phyloP scores from a whole-genome alignment of 2,888 invertebrate species.

The Drosophila nr. perissopoda region DNA sequence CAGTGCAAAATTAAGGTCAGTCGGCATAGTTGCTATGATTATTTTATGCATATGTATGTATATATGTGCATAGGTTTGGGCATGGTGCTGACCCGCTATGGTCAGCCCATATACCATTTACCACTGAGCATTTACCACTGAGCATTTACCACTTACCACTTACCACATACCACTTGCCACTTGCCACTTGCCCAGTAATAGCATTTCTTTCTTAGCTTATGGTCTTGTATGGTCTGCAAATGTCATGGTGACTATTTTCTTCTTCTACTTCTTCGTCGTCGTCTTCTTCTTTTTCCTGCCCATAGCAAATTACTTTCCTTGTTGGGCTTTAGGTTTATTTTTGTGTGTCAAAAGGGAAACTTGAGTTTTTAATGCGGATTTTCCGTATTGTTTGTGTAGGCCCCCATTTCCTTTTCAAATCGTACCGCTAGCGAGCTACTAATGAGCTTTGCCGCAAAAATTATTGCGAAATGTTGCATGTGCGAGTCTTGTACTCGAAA shows the following conservation, averaged over 20 bases:
- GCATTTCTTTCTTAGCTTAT: slow-evolving; percentile 64
- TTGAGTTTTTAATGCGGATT: slow-evolving; percentile 75
- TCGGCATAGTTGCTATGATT: slow-evolving; percentile 70
- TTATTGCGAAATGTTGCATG: slow-evolving; percentile 15
- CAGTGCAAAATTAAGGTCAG: slow-evolving; percentile 68
- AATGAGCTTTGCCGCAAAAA: slow-evolving; percentile 59
- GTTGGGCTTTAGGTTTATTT: slow-evolving; percentile 50
- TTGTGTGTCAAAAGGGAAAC: slow-evolving; percentile 72
- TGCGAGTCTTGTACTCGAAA: slow-evolving; percentile 37
- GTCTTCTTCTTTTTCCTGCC: slow-evolving; percentile 23
- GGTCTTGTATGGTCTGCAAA: slow-evolving; percentile 49
- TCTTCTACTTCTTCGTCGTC: not conserved
- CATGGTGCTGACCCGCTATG: slow-evolving; percentile 34
- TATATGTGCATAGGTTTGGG: slow-evolving; percentile 28
- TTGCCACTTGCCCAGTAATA: slow-evolving; percentile 64
- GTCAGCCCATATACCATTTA: slow-evolving; percentile 41
- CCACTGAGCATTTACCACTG: slow-evolving; percentile 22
- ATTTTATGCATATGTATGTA: slow-evolving; percentile 35
- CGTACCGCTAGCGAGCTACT: slow-evolving; percentile 26
- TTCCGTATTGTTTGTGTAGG: slow-evolving; percentile 49
- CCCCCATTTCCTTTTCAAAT: slow-evolving; percentile 53
- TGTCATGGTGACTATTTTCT: slow-evolving; percentile 71
- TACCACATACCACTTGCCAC: slow-evolving; percentile 33
- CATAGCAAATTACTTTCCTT: slow-evolving; percentile 74
- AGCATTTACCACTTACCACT: slow-evolving; percentile 26